Base-by-base conservation (phyloP, 2,113 vertebrate species). In the Cavia aperea region DNA sequence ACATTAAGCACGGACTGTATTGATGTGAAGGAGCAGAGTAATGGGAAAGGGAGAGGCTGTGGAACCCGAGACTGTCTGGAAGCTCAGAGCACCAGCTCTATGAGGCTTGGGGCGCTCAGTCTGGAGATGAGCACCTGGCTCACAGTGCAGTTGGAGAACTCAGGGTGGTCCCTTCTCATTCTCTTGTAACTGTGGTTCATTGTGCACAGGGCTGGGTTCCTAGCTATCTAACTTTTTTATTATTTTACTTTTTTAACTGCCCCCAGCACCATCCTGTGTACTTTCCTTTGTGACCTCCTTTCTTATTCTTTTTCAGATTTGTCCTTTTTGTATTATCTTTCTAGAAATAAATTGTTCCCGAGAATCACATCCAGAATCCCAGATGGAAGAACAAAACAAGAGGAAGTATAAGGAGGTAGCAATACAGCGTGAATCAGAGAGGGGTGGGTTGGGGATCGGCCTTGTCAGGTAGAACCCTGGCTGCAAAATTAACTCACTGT, bases 1-100 rank as follows among this genome's bases (percentile, higher is more conserved):
- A 0, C n/a, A 5, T 36, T 10, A 23, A 54, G 5, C 2, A 0
- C 2, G 24, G 72, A 31, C 1, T 15, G 0, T 0, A 2, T 0
- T 2, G 1, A 1, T 4, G 5, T 54, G 24, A 6, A 12, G 94
- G 68, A 39, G 33, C 46, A 13, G 51, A 46, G 33, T 0, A 0
- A 4, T 10, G 4, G 2, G 81, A 33, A 63, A 85, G 81, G 26
- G 33, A 15, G 24, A 51, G 65, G 21, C 68, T 66, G 7, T 18
- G 46, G 75, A 9, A 9, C 39, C 51, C 0, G 21, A 4, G n/a
- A 3, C 13, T 14, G n/a, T 23, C 49, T 60, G 54, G 46, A 62
- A 14, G 24, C 31, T 5, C 0, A 19, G 21, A 18, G 18, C 2
- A 56, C 2, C 7, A 23, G 29, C 68, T 83, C 18, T 23, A 2